phyloP scores from a whole-genome alignment of 2,888 invertebrate genomes.

The Tenthredo scrophulariae region DNA sequence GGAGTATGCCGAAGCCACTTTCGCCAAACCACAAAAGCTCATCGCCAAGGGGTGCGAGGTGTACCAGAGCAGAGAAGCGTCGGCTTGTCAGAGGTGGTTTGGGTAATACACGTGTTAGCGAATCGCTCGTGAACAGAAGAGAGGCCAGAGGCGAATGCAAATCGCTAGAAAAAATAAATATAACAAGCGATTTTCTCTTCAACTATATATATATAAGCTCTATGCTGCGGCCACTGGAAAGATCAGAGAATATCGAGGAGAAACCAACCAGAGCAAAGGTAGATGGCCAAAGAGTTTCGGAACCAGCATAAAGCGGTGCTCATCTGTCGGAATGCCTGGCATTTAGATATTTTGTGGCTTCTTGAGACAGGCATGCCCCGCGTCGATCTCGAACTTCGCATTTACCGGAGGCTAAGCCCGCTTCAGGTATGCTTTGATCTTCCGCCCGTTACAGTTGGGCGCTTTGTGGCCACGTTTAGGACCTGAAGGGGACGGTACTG shows the following conservation, averaged over 20 bases:
- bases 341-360: constrained; percentile 42
- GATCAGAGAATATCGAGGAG: constrained; percentile 11
- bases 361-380: background rate
- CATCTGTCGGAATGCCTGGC: constrained; percentile 40
- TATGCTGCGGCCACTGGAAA: background rate
- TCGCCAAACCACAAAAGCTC: constrained; percentile 31
- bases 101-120: constrained; percentile 37
- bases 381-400: constrained; percentile 39
- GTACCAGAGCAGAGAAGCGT: background rate
- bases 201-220: background rate
- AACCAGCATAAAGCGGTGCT: constrained; percentile 29
- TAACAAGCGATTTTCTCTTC: constrained; percentile 14
- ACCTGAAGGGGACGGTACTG: constrained; percentile 25
- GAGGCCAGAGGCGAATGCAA: constrained; percentile 12
- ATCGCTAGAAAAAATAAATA: background rate
- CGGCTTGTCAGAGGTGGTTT: constrained; percentile 24
- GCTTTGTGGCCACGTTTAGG: constrained; percentile 43
- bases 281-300: constrained; percentile 32
- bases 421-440: constrained; percentile 48
- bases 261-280: background rate
- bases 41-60: constrained; percentile 1
- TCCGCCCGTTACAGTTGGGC: constrained; percentile 40
- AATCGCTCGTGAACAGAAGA: constrained; percentile 6
- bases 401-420: constrained; percentile 46
- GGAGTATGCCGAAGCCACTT: constrained; percentile 28